These are phyloP conservation scores for Agrochola litura DNA, from an alignment of 2,888 invertebrate genomes.

Conservation along the genomic window DNA sequence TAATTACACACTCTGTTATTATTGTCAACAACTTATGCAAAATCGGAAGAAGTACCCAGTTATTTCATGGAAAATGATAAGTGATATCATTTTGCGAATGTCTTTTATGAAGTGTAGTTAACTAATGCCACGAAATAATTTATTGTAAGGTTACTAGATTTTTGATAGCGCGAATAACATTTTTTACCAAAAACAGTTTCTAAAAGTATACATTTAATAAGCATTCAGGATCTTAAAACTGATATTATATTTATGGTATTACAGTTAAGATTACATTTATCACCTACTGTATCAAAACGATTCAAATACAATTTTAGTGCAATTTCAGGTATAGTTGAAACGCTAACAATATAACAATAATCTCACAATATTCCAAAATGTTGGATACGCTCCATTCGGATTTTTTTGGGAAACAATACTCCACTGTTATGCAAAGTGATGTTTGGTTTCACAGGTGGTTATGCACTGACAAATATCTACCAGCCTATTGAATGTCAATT, in stretches of 20 bases:
- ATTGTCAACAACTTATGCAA: constrained; percentile 44
- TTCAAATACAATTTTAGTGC: background rate
- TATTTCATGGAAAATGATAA: constrained; percentile 40
- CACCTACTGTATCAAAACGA: constrained; percentile 2
- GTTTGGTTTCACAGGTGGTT: constrained; percentile 25
- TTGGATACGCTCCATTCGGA: constrained; percentile 16
- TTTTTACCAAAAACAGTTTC: constrained; percentile 17
- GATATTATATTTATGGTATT: constrained; percentile 31
- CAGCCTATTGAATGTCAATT: constrained; percentile 30
- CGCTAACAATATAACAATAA: background rate
- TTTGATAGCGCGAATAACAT: background rate
- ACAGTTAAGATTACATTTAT: constrained; percentile 35
- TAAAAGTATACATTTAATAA: background rate
- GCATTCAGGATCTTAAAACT: constrained; percentile 10
- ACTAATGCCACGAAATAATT: background rate
- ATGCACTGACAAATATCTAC: constrained; percentile 21
- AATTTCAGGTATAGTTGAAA: background rate
- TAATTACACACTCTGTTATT: constrained; percentile 29
- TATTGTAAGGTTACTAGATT: background rate
- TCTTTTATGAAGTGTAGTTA: constrained; percentile 3
- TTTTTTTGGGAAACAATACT: constrained; percentile 13
- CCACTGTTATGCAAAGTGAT: constrained; percentile 47
- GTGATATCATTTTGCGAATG: background rate
- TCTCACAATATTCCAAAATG: constrained; percentile 8
- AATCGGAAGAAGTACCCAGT: constrained; percentile 42